Base-by-base conservation (phyloP, 2,888 invertebrate genomes). In the Pseudoips prasinana region DNA sequence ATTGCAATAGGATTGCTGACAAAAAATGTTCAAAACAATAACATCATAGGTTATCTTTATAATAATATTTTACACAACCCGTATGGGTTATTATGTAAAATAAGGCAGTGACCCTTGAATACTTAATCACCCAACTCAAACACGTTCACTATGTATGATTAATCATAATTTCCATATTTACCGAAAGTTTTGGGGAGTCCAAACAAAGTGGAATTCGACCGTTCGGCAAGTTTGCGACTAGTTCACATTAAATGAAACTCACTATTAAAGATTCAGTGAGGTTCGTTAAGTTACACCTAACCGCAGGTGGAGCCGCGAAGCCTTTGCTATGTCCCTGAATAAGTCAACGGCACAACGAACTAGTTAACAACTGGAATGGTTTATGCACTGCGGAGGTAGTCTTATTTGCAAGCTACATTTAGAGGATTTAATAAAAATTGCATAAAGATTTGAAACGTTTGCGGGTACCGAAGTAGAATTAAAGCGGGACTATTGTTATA, bases 221-320 rank as follows among this genome's bases (percentile, higher is more conserved):
- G 63, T 63, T 61, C 58, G 53, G 44, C 51, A 66, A 76, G 73
- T 79, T 72, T 55, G 64, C 67, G 78, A 79, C 73, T 81, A 81
- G 72, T 69, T 71, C 58, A 69, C 75, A 82, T 85, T 87, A 86
- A 86, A 84, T 73, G 81, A 80, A 85, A 82, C 72, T 77, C n/a
- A n/a, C 63, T 79, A 83, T 88, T 80, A 87, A 88, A 84, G 75
- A 88, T 88, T 83, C 85, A 88, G 58, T 42, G 69, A 80, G 80
- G 80, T 84, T 82, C 84, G 85, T 83, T 85, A 84, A 82, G 80
- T 85, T 86, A 81, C 81, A 80, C 79, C 74, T 79, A 75, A 85
- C 87, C 86, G 73, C 85, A 81, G 77, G 77, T 78, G 72, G 47
- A 74, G 74, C 72, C 66, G 66, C 64, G 70, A 61, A 73, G 74